Evolutionary conservation across 2,113 vertebrate species (phyloP).

Genomic region (Sorex araneus): DNA sequence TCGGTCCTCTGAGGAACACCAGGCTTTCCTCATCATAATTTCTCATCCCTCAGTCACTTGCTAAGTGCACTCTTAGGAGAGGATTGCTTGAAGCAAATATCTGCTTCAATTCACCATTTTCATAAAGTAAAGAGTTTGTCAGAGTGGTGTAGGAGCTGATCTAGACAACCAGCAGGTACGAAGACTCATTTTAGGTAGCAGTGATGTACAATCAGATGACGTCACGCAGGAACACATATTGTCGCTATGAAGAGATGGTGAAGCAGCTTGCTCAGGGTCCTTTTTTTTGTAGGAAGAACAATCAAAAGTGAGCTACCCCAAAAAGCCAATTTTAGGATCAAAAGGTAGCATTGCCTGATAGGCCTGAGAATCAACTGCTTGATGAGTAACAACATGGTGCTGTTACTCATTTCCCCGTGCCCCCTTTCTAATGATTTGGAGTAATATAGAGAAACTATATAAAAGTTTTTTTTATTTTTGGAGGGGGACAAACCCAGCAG

Average conservation of each 20-base stretch:
- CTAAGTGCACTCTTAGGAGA: not conserved
- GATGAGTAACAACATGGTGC: no score
- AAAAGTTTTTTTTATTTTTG: no score
- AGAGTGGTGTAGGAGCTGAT: not conserved
- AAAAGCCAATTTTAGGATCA: no score
- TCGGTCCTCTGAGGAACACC: no score
- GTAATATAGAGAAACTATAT: no score
- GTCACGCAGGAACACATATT: constrained; percentile 17
- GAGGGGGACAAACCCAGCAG: no score
- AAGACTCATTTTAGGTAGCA: not conserved
- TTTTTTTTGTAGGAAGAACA: no score
- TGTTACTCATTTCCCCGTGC: no score
- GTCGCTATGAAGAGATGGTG: not conserved
- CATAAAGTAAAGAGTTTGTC: not conserved
- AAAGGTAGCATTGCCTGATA: no score
- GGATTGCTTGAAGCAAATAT: constrained; percentile 12
- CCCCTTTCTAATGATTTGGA: no score
- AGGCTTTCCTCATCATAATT: not conserved
- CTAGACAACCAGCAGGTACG: not conserved
- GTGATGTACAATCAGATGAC: not conserved
- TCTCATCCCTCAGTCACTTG: not conserved
- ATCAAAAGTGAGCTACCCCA: no score
- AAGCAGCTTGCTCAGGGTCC: not conserved
- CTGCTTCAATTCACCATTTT: constrained; percentile 34
- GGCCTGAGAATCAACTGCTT: no score